These are phyloP conservation scores for Calidris pugnax DNA, from an alignment of 2,113 vertebrate species.

Conservation along the genomic window DNA sequence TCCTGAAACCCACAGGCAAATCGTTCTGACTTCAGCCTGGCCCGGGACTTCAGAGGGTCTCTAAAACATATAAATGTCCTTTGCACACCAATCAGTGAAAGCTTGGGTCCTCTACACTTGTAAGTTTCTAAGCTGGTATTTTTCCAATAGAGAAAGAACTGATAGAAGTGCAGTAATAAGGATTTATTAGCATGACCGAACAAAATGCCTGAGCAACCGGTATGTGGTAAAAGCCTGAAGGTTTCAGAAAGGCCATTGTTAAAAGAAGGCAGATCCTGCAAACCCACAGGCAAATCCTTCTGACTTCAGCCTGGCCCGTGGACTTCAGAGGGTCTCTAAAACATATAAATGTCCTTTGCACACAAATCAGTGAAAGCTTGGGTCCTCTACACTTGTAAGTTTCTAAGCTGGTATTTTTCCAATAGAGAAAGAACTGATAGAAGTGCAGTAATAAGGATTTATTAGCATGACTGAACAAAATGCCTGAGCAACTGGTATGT, in stretches of 20 bases:
- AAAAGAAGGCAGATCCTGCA: background rate
- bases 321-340: background rate
- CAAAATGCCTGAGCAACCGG: background rate
- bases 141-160: background rate
- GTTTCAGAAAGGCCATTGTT: background rate
- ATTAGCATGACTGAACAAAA: background rate
- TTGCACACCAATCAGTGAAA: background rate
- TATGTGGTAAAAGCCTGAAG: background rate
- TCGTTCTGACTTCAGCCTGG: background rate
- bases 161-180: background rate
- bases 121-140: background rate
- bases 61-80: background rate
- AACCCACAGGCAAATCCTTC: background rate
- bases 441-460: background rate
- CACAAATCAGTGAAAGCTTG: background rate
- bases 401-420: background rate
- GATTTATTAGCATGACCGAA: background rate
- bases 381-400: background rate
- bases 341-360: background rate
- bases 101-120: background rate
- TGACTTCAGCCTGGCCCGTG: background rate
- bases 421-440: background rate
- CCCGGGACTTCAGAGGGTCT: background rate
- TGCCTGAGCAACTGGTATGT: background rate
- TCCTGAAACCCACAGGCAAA: background rate